A percentile compares a stretch with the other conserved stretches of the same genome.
Conservation (phyloP, 1,140 invertebrate species). For the Thrips palmi region DNA sequence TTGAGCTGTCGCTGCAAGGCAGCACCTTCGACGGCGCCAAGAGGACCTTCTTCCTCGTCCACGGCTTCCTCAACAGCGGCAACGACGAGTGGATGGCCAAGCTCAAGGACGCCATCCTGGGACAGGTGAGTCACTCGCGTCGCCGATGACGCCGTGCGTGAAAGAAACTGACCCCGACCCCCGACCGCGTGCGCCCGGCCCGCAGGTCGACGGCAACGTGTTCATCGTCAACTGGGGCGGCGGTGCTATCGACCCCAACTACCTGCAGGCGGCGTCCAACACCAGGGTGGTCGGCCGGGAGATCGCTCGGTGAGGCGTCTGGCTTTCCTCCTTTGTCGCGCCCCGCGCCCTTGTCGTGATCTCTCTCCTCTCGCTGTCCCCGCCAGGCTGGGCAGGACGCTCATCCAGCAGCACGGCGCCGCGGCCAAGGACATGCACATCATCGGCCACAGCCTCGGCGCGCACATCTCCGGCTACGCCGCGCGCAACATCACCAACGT, state of each 20-base stretch:
- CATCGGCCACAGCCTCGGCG: constrained; percentile 25
- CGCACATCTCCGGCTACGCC: constrained; percentile 23
- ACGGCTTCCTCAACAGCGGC: constrained; percentile 17
- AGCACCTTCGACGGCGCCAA: constrained; percentile 13
- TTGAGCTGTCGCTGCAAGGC: constrained; percentile 11
- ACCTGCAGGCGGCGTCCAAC: constrained; percentile 19
- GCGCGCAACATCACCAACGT: constrained; percentile 21
- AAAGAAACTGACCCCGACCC: too few relatives aligned
- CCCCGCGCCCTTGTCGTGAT: not conserved
- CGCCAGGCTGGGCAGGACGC: constrained; percentile 18
- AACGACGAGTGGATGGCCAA: constrained; percentile 16
- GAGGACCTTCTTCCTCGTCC: constrained; percentile 17
- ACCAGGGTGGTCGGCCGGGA: constrained; percentile 19
- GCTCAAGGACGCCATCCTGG: constrained; percentile 17
- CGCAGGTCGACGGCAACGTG: constrained; percentile 19
- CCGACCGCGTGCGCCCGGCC: constrained; percentile 5
- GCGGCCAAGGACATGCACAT: constrained; percentile 19
- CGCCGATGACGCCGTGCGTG: too few relatives aligned
- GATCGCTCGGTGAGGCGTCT: constrained; percentile 17
- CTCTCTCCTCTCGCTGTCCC: constrained; percentile 9
- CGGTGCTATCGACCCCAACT: constrained; percentile 15
- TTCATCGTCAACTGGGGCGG: constrained; percentile 18
- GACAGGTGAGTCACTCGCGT: constrained; percentile 17
- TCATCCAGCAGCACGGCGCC: constrained; percentile 15
- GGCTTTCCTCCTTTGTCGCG: not conserved